phyloP scores from a whole-genome alignment of 2,113 vertebrate species.

The Cyphomyrus discorhynchus region DNA sequence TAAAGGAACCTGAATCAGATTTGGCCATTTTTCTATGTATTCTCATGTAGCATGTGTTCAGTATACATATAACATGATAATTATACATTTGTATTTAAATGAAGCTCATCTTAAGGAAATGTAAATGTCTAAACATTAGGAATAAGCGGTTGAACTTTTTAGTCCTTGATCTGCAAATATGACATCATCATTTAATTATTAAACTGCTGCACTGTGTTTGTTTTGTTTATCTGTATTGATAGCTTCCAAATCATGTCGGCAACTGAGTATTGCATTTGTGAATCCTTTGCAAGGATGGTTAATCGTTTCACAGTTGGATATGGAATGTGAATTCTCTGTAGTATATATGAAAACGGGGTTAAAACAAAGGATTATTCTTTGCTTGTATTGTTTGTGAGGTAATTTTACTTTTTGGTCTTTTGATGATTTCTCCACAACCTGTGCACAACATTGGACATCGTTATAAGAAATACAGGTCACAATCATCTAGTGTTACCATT shows the following conservation, averaged over 20 bases:
- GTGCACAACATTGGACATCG: neutral
- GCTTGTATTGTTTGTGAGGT: neutral
- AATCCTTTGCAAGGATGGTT: neutral
- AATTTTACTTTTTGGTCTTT: neutral
- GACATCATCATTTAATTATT: neutral
- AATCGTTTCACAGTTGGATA: neutral
- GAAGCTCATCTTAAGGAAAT: neutral
- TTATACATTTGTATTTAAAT: neutral
- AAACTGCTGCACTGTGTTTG: neutral
- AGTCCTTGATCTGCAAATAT: neutral
- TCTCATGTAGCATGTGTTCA: neutral
- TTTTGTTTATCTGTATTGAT: neutral
- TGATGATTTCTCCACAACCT: neutral
- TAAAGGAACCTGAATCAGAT: neutral
- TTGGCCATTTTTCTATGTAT: neutral
- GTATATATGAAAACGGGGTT: neutral
- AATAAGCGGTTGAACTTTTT: neutral
- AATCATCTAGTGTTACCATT: slow-evolving; percentile 63
- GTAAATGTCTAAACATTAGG: neutral
- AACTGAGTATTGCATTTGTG: neutral
- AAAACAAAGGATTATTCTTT: neutral
- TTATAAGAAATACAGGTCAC: neutral
- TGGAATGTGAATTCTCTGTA: neutral
- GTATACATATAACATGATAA: neutral
- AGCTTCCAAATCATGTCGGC: neutral